Evolutionary conservation across 2,888 invertebrate genomes (phyloP), one percentile per base, ranked within the genome.

Genomic region (Smittia sp.): DNA sequence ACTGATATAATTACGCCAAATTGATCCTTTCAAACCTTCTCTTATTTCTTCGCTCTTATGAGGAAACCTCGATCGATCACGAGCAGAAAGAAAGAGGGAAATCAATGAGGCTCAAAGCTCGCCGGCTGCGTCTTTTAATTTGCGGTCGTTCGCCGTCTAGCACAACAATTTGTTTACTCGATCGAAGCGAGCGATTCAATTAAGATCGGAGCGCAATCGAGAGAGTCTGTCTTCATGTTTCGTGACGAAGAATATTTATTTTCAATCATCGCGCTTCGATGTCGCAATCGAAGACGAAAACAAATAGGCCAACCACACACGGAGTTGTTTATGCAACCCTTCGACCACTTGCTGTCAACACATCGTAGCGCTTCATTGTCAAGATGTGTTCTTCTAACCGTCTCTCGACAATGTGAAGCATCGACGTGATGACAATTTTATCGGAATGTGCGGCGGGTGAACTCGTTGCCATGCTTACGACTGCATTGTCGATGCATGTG

Each of bases 1-100:
- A 18, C 7, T 52, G 7, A 18, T n/a, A 18, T 3, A 18, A 52
- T 67, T 38, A 32, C 3, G 27, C 39, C 27, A 39, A 67, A 67
- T 67, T 67, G 41, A 67, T 67, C 39, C 67, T 39, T 67, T 67
- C 4, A 67, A 67, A 18, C n/a, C 39, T 9, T 46, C 52, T 15
- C 52, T 46, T 46, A 46, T 46, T n/a, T 11, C 52, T 6, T 7
- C 3, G 18, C 52, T 46, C n/a, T 3, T 46, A 13, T 6, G 32
- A 3, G 32, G 9, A 6, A 6, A 6, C 32, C 32, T 32, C 32
- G 32, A 32, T 32, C 32, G 32, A 32, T 32, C 32, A 32, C 9
- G 4, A 32, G 3, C 4, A 32, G 4, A 9, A 32, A 32, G 32
- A 32, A n/a, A 32, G 32, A 32, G 32, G 32, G 9, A 32, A 32